phyloP scores from a whole-genome alignment of 2,888 invertebrate species.

The Anthophora plumipes region DNA sequence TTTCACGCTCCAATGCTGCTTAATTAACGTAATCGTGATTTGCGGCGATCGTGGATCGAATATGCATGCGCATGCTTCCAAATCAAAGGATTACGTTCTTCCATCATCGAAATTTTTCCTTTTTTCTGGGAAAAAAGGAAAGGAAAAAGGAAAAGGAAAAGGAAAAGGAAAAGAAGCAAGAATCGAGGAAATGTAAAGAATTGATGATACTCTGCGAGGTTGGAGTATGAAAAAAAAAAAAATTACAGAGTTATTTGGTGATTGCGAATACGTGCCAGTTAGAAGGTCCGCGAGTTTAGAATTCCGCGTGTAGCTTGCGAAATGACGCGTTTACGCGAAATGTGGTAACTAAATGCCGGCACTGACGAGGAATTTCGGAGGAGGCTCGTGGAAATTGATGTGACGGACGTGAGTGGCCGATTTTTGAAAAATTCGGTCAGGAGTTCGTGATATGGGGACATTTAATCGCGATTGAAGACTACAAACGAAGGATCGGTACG shows the following conservation, averaged over 20 bases:
- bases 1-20: conserved; percentile 32
- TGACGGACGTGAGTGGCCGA: not conserved
- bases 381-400: not conserved
- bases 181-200: not conserved
- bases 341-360: not conserved
- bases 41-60: conserved; percentile 15
- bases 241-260: not conserved
- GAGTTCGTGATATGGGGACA: not conserved
- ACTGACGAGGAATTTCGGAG: conserved; percentile 28
- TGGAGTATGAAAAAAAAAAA: not conserved
- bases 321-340: conserved; percentile 5
- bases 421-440: not conserved
- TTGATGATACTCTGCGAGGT: not conserved
- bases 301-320: conserved; percentile 13
- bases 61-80: conserved; percentile 18
- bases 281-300: not conserved
- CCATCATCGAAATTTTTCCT: not conserved
- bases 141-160: no score
- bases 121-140: no score
- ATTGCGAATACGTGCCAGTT: not conserved
- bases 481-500: no score
- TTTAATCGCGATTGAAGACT: not conserved
- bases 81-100: conserved; percentile 6
- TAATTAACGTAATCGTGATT: conserved; percentile 58
- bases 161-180: not conserved